A percentile compares a stretch with the other conserved stretches of the same genome.
Conservation (phyloP, 2,113 vertebrate genomes). For the Amblyornis subalaris region DNA sequence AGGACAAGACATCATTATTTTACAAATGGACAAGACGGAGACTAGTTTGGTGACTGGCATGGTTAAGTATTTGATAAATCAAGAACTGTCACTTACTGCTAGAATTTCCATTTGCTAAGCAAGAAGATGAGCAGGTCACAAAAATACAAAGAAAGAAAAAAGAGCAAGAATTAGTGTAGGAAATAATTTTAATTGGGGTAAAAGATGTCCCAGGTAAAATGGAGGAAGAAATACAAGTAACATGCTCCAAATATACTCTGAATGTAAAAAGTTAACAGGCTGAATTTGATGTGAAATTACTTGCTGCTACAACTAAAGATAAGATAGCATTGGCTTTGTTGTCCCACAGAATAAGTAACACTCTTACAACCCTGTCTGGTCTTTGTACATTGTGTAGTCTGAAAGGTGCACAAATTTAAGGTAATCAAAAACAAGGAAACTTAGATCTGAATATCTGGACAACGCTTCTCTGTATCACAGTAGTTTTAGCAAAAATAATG, state of each 20-base stretch:
- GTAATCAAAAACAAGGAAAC: neutral
- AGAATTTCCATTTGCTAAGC: constrained; percentile 99
- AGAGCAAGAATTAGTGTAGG: constrained; percentile 95
- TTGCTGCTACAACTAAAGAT: neutral
- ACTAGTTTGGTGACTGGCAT: constrained; percentile 70
- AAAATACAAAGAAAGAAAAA: constrained; percentile 84
- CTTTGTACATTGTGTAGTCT: neutral
- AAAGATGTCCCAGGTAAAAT: constrained; percentile 73
- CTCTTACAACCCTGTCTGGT: neutral
- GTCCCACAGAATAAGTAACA: neutral
- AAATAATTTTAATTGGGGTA: constrained; percentile 74
- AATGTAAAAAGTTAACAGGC: neutral
- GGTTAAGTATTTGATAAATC: constrained; percentile 82
- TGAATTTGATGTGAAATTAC: constrained; percentile 1
- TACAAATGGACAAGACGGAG: constrained; percentile 68
- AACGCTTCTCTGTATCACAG: neutral
- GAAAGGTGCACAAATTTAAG: neutral
- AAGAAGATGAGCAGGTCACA: constrained; percentile 96
- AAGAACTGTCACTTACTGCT: constrained; percentile 98
- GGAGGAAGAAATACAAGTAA: constrained; percentile 52
- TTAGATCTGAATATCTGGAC: neutral
- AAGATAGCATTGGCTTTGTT: neutral
- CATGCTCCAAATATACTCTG: constrained; percentile 17
- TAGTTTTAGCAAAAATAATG: neutral
- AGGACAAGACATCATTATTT: constrained; percentile 57